Conservation (phyloP, 2,888 invertebrate genomes). For the Nudaria mundana region DNA sequence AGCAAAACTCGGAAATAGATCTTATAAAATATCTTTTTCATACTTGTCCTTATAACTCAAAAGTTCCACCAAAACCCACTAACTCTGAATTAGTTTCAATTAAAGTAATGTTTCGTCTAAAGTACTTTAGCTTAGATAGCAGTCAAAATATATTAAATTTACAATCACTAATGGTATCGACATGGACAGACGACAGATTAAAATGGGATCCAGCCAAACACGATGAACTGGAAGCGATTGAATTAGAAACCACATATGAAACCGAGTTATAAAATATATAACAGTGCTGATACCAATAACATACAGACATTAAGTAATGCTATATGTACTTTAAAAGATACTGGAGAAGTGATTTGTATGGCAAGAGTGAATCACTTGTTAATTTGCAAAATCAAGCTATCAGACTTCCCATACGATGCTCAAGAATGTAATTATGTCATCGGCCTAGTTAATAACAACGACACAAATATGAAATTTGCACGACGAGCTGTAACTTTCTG, state of each 20-base stretch:
- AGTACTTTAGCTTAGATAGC: slow-evolving; percentile 36
- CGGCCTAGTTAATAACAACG: slow-evolving; percentile 9
- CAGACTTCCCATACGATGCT: slow-evolving; percentile 45
- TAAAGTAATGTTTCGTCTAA: slow-evolving; percentile 28
- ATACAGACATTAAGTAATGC: slow-evolving; percentile 3
- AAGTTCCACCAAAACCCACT: slow-evolving; percentile 7
- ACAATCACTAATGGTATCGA: slow-evolving; percentile 21
- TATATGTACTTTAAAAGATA: slow-evolving; percentile 24
- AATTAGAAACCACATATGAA: slow-evolving; percentile 10
- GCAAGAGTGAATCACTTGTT: slow-evolving; percentile 7
- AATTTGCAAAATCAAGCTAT: slow-evolving; percentile 33
- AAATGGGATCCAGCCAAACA: slow-evolving; percentile 42
- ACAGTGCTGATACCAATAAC: slow-evolving; percentile 17
- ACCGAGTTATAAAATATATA: slow-evolving; percentile 33
- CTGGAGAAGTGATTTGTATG: slow-evolving; percentile 28
- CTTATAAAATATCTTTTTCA: slow-evolving; percentile 18
- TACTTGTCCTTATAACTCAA: not conserved
- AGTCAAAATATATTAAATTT: slow-evolving; percentile 32
- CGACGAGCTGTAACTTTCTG: slow-evolving; percentile 22
- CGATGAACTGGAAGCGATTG: slow-evolving; percentile 23
- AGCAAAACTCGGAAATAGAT: slow-evolving; percentile 26
- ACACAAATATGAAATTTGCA: slow-evolving; percentile 22
- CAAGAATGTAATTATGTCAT: slow-evolving; percentile 39
- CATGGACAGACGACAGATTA: slow-evolving; percentile 40
- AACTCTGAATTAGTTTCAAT: slow-evolving; percentile 16